Percentiles rank a stretch among this genome's conserved stretches.
Conservation (phyloP, 2,113 vertebrate species). For the Varanus komodoensis region DNA sequence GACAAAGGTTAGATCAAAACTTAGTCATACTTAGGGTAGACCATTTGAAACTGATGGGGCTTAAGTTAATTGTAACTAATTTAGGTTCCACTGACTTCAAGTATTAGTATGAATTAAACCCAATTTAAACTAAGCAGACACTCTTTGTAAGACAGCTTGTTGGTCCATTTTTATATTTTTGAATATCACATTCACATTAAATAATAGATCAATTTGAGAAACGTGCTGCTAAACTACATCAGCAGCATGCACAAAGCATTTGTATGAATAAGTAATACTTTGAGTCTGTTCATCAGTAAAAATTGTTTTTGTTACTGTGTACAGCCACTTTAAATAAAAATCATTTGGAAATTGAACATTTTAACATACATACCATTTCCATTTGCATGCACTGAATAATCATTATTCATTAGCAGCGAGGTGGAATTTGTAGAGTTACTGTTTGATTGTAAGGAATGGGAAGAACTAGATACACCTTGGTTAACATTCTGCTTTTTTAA, state of each 20-base stretch:
- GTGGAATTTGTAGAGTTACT: constrained; percentile 84
- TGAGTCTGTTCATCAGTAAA: too few species aligned
- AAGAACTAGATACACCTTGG: constrained; percentile 85
- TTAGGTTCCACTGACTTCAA: too few species aligned
- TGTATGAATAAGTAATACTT: neutral
- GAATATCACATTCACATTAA: constrained; percentile 11
- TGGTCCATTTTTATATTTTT: neutral
- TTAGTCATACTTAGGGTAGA: too few species aligned
- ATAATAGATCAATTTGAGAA: constrained; percentile 14
- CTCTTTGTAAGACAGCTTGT: neutral
- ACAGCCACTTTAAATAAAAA: constrained; percentile 41
- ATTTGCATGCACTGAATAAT: constrained; percentile 78
- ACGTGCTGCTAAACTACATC: neutral
- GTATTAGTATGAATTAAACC: neutral
- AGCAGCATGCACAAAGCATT: neutral
- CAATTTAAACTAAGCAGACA: neutral
- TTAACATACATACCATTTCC: constrained; percentile 78
- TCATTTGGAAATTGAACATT: constrained; percentile 46
- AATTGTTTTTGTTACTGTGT: neutral
- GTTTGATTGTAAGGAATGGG: constrained; percentile 84
- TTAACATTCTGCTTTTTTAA: constrained; percentile 85
- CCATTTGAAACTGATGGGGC: too few species aligned
- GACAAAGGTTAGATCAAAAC: too few species aligned
- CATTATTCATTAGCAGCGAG: constrained; percentile 81
- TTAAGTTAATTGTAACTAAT: too few species aligned